These are phyloP conservation scores for Dromas ardeola DNA, from an alignment of 2,113 vertebrate species.

Conservation along the genomic window DNA sequence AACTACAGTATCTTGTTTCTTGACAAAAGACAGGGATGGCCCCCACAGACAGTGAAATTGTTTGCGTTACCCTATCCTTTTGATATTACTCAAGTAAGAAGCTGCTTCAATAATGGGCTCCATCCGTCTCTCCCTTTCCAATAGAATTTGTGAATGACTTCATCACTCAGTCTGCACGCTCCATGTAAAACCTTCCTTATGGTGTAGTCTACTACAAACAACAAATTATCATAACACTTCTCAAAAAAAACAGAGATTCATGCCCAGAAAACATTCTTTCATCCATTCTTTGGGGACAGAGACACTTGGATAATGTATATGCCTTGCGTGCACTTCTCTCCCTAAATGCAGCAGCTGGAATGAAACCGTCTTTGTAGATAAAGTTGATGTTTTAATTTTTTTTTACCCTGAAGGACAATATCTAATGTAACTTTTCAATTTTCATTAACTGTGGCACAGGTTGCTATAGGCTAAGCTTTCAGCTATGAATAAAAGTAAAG, in stretches of 20 bases:
- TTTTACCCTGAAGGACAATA: conserved; percentile 37
- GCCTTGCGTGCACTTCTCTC: not conserved
- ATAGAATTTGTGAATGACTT: not conserved
- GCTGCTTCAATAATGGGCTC: not conserved
- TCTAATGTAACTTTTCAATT: conserved; percentile 27
- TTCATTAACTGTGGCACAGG: conserved; percentile 2
- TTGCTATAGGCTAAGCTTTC: conserved; percentile 11
- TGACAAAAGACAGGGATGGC: not conserved
- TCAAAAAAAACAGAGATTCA: not conserved
- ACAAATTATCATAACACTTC: not conserved
- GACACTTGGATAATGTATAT: conserved; percentile 12
- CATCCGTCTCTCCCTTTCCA: not conserved
- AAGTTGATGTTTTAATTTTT: conserved; percentile 44
- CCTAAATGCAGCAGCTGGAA: conserved; percentile 22
- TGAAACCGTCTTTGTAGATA: not conserved
- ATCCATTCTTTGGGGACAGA: conserved; percentile 19
- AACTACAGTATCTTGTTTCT: not conserved
- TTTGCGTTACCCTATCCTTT: not conserved
- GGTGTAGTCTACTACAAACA: not conserved
- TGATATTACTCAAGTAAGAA: not conserved
- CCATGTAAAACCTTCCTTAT: not conserved
- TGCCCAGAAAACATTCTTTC: conserved; percentile 33
- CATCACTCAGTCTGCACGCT: not conserved
- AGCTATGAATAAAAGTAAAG: conserved; percentile 33
- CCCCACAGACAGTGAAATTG: not conserved